These are phyloP conservation scores for Hydrozoanthus tunicans DNA, from an alignment of 64 coral and sea anemone species.

Conservation along the genomic window DNA sequence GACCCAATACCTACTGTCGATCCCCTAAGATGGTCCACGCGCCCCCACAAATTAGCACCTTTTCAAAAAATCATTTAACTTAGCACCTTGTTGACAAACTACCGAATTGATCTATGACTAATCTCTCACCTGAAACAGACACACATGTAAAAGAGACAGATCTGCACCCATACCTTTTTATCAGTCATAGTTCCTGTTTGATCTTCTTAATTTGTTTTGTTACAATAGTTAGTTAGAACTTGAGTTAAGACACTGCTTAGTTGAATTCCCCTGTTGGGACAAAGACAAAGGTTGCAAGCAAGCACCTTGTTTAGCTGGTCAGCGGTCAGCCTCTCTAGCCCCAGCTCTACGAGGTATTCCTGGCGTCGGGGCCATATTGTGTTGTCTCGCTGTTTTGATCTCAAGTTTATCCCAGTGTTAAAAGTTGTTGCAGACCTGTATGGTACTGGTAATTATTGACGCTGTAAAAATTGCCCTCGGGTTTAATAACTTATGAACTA, in stretches of 20 bases:
- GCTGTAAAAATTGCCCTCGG: no score
- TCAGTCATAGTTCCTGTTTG: neutral
- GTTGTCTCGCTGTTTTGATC: no score
- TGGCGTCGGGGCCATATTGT: neutral
- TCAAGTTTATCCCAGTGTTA: no score
- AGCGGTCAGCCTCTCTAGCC: neutral
- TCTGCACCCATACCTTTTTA: neutral
- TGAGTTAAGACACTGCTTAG: neutral
- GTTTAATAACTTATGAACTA: no score
- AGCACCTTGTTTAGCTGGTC: constrained; percentile 7
- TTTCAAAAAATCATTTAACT: no score
- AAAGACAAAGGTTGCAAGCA: neutral
- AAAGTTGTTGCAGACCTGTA: no score
- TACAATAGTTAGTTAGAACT: neutral
- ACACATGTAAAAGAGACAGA: neutral
- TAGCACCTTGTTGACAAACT: neutral
- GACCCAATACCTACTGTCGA: neutral
- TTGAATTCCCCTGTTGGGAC: neutral
- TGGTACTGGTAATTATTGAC: no score
- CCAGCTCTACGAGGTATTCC: neutral
- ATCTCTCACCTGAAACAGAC: neutral
- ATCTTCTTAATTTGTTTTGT: neutral
- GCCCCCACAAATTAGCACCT: neutral
- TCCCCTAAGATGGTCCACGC: neutral
- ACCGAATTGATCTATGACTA: neutral